A percentile compares a stretch with the other conserved stretches of the same genome.
Evolutionary conservation across 1,140 invertebrate species (phyloP).

Genomic region (Macrobrachium rosenbergii): DNA sequence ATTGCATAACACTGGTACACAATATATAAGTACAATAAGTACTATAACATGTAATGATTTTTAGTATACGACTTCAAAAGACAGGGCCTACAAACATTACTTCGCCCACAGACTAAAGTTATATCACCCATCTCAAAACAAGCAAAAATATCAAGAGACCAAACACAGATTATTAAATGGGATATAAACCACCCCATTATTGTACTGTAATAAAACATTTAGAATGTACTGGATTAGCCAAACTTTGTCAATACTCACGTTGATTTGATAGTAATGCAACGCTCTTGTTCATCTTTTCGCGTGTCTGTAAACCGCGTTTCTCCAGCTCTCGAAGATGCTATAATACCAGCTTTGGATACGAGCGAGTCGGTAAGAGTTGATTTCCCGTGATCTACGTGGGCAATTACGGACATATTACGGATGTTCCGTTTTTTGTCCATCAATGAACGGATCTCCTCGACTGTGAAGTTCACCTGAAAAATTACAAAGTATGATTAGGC

Average conservation of each 20-base stretch:
- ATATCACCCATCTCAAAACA: too few species aligned
- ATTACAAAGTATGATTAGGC: background rate
- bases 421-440: conserved; percentile 99
- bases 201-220: too few species aligned
- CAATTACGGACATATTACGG: conserved; percentile 99
- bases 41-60: too few species aligned
- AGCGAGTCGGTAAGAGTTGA: conserved; percentile 99
- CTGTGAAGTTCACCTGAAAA: conserved; percentile 98
- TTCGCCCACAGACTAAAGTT: too few species aligned
- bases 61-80: too few species aligned
- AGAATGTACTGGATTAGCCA: too few species aligned
- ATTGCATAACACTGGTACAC: too few species aligned
- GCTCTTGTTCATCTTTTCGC: conserved; percentile 98
- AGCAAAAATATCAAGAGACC: too few species aligned
- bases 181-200: too few species aligned
- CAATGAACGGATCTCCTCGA: conserved; percentile 99
- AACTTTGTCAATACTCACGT: conserved; percentile 81
- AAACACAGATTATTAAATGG: too few species aligned
- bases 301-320: conserved; percentile 99
- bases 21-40: too few species aligned
- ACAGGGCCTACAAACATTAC: too few species aligned
- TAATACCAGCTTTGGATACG: conserved; percentile 99
- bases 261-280: conserved; percentile 99
- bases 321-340: conserved; percentile 97
- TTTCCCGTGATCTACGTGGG: conserved; percentile 99